These are phyloP conservation scores for Lordiphosa mommai DNA, from an alignment of 1,140 invertebrate species.

Conservation along the genomic window DNA sequence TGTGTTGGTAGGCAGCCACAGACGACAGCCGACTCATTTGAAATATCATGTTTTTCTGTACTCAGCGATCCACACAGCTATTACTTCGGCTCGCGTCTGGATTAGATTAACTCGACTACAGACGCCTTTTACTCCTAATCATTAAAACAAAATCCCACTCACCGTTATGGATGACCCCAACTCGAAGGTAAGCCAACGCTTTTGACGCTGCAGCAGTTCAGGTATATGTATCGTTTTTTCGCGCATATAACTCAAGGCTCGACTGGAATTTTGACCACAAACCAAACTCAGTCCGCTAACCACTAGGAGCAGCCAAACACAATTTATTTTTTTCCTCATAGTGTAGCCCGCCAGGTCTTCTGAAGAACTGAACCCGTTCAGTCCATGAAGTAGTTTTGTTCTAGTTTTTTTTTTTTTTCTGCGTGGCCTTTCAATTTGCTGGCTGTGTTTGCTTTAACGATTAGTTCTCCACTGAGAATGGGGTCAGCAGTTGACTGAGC, in stretches of 20 bases:
- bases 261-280: background rate
- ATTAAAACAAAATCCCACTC: conserved; percentile 9
- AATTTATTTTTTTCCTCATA: conserved; percentile 32
- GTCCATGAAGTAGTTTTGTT: background rate
- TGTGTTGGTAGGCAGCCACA: too few relatives aligned
- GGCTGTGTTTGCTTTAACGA: conserved; percentile 38
- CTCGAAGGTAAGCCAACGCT: conserved; percentile 61
- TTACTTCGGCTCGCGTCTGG: too few relatives aligned
- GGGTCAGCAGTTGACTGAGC: conserved; percentile 38
- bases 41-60: too few relatives aligned
- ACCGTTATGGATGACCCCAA: conserved; percentile 45
- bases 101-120: too few relatives aligned
- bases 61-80: too few relatives aligned
- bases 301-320: conserved; percentile 1
- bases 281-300: background rate
- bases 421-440: conserved; percentile 46
- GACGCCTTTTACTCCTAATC: too few relatives aligned
- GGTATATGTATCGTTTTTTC: conserved; percentile 21
- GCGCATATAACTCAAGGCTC: conserved; percentile 36
- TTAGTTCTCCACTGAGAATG: conserved; percentile 30
- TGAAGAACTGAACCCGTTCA: conserved; percentile 7
- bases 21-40: too few relatives aligned
- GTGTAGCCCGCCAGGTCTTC: conserved; percentile 2
- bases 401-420: conserved; percentile 1
- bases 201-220: conserved; percentile 40